Percentiles rank a stretch among this genome's conserved stretches.
phyloP scores from a whole-genome alignment of 1,140 invertebrate genomes.

The Drosophila oshimai region DNA sequence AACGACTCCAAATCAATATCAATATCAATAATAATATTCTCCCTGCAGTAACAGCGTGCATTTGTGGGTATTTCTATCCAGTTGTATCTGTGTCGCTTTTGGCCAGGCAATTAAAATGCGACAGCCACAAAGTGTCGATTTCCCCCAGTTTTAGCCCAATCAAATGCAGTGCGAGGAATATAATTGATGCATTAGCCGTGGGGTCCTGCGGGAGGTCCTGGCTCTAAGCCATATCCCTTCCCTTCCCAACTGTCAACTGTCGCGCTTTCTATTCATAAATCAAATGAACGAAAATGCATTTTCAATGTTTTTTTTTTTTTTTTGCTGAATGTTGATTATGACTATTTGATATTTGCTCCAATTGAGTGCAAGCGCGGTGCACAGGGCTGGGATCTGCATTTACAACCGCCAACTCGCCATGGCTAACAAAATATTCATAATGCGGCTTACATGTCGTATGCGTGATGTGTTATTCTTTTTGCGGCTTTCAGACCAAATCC shows the following conservation, averaged over 20 bases:
- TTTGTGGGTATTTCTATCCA: constrained; percentile 8
- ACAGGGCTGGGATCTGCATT: constrained; percentile 2
- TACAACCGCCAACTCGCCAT: constrained; percentile 25
- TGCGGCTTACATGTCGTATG: constrained; percentile 77
- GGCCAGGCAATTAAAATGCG: constrained; percentile 63
- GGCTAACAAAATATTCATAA: constrained; percentile 78
- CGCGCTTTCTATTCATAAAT: constrained; percentile 65
- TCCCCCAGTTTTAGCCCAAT: constrained; percentile 30
- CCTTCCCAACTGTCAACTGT: constrained; percentile 58
- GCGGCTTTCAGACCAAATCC: constrained; percentile 27
- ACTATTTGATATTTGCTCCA: constrained; percentile 63
- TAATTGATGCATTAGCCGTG: constrained; percentile 74
- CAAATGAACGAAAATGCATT: constrained; percentile 75
- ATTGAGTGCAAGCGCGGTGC: not conserved
- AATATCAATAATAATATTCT: constrained; percentile 33
- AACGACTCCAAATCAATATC: constrained; percentile 43
- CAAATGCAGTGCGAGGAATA: constrained; percentile 46
- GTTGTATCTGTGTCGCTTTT: constrained; percentile 27
- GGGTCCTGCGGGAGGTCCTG: constrained; percentile 23
- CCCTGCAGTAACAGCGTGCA: constrained; percentile 2
- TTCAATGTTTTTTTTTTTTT: constrained; percentile 72
- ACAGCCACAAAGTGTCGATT: constrained; percentile 47
- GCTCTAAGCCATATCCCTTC: not conserved
- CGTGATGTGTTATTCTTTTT: constrained; percentile 78
- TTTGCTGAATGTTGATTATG: constrained; percentile 64